A percentile compares a stretch with the other conserved stretches of the same genome.
Evolutionary conservation across 1,140 invertebrate species (phyloP).

Genomic region (Globodera rostochiensis): DNA sequence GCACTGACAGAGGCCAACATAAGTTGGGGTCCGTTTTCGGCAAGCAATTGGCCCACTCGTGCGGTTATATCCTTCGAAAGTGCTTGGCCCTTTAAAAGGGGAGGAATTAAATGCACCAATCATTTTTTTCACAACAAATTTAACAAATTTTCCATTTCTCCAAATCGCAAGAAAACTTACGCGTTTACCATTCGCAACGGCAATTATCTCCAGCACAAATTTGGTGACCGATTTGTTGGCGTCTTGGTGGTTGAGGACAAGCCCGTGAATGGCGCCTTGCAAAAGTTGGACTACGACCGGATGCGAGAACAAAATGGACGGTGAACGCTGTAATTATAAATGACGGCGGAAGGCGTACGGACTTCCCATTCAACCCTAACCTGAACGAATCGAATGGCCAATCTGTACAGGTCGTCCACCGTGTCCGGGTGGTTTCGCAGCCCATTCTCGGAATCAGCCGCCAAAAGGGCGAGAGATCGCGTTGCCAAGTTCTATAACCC

Average conservation of each 20-base stretch:
- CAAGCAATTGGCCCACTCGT: slow-evolving; percentile 26
- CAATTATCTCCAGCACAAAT: slow-evolving; percentile 48
- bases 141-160: slow-evolving; percentile 8
- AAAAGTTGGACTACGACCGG: slow-evolving; percentile 76
- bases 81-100: background rate
- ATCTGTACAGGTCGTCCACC: slow-evolving; percentile 91
- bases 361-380: background rate
- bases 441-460: slow-evolving; percentile 72
- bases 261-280: slow-evolving; percentile 80
- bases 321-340: slow-evolving; percentile 73
- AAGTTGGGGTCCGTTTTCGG: slow-evolving; percentile 34
- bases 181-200: slow-evolving; percentile 24
- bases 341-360: background rate
- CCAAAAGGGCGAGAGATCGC: slow-evolving; percentile 80
- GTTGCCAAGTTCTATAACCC: slow-evolving; percentile 75
- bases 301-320: slow-evolving; percentile 79
- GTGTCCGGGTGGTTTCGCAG: slow-evolving; percentile 91
- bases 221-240: slow-evolving; percentile 73
- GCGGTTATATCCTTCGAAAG: background rate
- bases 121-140: background rate
- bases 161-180: slow-evolving; percentile 17
- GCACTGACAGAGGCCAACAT: slow-evolving; percentile 28
- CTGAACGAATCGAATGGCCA: slow-evolving; percentile 74
- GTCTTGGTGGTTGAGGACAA: slow-evolving; percentile 86
- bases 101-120: background rate